Evolutionary conservation across 2,888 invertebrate species (phyloP), one percentile per base, ranked within the genome.

Genomic region (Gymnosoma rotundatum): DNA sequence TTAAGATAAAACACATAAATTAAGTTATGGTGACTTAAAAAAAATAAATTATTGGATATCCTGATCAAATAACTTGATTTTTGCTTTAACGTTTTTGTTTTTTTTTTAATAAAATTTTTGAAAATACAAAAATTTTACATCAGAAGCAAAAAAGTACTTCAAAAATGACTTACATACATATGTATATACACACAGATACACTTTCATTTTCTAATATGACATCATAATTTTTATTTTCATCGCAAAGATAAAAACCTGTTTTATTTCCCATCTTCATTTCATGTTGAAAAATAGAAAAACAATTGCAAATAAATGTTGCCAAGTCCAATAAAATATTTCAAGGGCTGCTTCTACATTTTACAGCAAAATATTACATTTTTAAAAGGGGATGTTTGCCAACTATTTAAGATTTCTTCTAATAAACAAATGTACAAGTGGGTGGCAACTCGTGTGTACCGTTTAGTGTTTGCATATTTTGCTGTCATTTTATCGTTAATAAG

Each of bases 361-460:
- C 18, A 18, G 18, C 14, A n/a, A n/a, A n/a, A n/a, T n/a, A n/a
- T n/a, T n/a, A n/a, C n/a, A n/a, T n/a, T n/a, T n/a, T n/a, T n/a
- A n/a, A n/a, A n/a, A n/a, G n/a, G n/a, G n/a, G n/a, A n/a, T n/a
- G n/a, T n/a, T n/a, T n/a, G n/a, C n/a, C n/a, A 45, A 45, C 25
- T 25, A 25, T 2, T 25, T 2, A 1, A 25, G 4, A 16, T 48
- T 48, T 48, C 16, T 0, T 16, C 6, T 16, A 42, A 42, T 42
- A 7, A n/a, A 48, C 5, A 48, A 1, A 20, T 52, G 18, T 9
- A 20, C 9, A 58, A 32, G 38, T 14, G 69, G 18, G 21, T 82
- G 81, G 81, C 75, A 82, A 82, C 81, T 52, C 81, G 52, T 70
- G 4, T 48, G 8, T 10, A 50, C 42, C 32, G 14, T 64, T 75